These are phyloP conservation scores for Dione juno DNA, from an alignment of 2,888 invertebrate species.

Conservation along the genomic window DNA sequence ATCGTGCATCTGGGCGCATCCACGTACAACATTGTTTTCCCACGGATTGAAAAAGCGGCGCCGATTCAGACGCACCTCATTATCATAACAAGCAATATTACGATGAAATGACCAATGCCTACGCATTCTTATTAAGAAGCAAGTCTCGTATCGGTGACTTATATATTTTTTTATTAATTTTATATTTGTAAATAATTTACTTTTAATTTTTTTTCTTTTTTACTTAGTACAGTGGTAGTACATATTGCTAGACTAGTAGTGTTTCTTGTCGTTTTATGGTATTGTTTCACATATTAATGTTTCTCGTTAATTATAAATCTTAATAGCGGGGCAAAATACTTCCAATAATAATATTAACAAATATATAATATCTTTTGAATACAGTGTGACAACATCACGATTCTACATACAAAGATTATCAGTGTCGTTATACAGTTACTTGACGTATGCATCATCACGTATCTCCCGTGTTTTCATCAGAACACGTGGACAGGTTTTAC, in stretches of 20 bases:
- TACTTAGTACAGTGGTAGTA: not conserved
- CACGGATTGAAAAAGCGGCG: conserved; percentile 69
- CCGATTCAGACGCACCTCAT: conserved; percentile 55
- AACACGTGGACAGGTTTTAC: not conserved
- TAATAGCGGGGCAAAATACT: too few relatives aligned
- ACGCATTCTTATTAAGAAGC: conserved; percentile 42
- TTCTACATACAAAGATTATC: too few relatives aligned
- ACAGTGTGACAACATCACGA: too few relatives aligned
- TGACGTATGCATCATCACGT: too few relatives aligned
- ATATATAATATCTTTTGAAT: too few relatives aligned
- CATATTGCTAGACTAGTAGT: too few relatives aligned
- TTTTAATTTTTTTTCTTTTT: not conserved
- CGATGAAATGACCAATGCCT: conserved; percentile 52
- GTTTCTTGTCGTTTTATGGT: too few relatives aligned
- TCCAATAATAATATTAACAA: too few relatives aligned
- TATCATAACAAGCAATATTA: conserved; percentile 64
- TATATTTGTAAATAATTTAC: not conserved
- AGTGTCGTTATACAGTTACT: too few relatives aligned
- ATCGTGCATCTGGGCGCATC: conserved; percentile 28
- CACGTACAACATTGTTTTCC: conserved; percentile 67
- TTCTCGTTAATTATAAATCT: too few relatives aligned
- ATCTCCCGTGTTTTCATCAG: not conserved
- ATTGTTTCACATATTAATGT: too few relatives aligned
- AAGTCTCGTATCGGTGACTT: conserved; percentile 38
- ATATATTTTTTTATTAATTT: conserved; percentile 21